phyloP scores from a whole-genome alignment of 2,113 vertebrate genomes.

The Pluvianellus socialis region DNA sequence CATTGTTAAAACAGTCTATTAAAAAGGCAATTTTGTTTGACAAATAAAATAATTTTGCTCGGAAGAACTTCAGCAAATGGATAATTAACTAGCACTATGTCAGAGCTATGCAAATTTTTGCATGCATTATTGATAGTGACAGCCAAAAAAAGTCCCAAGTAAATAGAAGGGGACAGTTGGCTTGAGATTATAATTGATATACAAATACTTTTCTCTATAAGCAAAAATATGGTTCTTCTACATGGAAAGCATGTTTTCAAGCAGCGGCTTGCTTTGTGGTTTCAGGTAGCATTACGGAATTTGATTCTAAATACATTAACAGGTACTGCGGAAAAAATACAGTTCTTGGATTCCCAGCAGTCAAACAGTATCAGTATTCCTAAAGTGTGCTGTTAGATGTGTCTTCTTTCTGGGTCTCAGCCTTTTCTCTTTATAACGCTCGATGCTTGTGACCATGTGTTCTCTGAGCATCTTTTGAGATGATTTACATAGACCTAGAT shows the following conservation, averaged over 20 bases:
- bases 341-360: background rate
- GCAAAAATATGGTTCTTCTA: background rate
- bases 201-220: background rate
- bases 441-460: background rate
- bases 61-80: background rate
- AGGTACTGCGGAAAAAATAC: background rate
- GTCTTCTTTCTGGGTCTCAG: background rate
- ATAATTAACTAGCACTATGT: background rate
- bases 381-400: background rate
- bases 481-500: background rate
- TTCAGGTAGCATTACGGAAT: background rate
- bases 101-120: background rate
- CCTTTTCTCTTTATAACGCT: background rate
- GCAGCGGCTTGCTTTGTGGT: background rate
- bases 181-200: background rate
- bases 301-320: background rate
- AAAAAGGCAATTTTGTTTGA: background rate
- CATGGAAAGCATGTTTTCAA: background rate
- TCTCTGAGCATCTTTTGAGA: background rate
- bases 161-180: background rate
- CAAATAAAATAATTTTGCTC: background rate
- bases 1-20: background rate
- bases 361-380: background rate
- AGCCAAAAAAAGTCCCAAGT: background rate
- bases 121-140: background rate